Conservation (phyloP, 2,113 vertebrate genomes). For the Hiodon alosoides region DNA sequence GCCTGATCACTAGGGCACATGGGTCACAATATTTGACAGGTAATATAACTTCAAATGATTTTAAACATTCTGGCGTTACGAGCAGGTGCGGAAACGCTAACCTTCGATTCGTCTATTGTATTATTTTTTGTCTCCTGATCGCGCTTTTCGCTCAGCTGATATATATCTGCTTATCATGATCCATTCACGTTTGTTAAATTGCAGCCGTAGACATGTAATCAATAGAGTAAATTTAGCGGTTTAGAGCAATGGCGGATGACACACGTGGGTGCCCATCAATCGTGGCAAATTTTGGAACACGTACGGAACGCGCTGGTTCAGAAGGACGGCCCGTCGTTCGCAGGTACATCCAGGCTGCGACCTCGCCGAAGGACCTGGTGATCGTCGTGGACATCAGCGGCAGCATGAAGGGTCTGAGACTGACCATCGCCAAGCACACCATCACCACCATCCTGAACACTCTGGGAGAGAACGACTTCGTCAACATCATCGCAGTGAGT, state of each 20-base stretch:
- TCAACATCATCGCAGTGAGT: conserved; percentile 86
- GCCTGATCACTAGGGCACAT: background rate
- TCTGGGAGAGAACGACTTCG: conserved; percentile 93
- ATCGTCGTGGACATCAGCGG: conserved; percentile 88
- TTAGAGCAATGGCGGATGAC: too few relatives aligned
- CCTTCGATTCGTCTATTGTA: too few relatives aligned
- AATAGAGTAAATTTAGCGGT: too few relatives aligned
- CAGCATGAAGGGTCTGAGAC: conserved; percentile 89
- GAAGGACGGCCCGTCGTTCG: background rate
- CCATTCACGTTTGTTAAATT: too few relatives aligned
- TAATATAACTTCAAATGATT: background rate
- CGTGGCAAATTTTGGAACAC: too few relatives aligned
- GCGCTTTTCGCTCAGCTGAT: too few relatives aligned
- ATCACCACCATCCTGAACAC: conserved; percentile 87
- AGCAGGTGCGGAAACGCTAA: too few relatives aligned
- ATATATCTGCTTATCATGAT: too few relatives aligned
- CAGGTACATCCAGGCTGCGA: conserved; percentile 95
- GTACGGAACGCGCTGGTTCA: too few relatives aligned
- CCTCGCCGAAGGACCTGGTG: conserved; percentile 90
- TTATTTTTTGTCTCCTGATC: too few relatives aligned
- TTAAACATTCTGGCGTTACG: background rate
- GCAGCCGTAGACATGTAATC: too few relatives aligned
- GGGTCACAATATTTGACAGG: background rate
- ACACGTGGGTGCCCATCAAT: too few relatives aligned
- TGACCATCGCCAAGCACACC: conserved; percentile 92